Evolutionary conservation across 1,140 invertebrate genomes (phyloP).

Genomic region (Zaprionus tsacasi): DNA sequence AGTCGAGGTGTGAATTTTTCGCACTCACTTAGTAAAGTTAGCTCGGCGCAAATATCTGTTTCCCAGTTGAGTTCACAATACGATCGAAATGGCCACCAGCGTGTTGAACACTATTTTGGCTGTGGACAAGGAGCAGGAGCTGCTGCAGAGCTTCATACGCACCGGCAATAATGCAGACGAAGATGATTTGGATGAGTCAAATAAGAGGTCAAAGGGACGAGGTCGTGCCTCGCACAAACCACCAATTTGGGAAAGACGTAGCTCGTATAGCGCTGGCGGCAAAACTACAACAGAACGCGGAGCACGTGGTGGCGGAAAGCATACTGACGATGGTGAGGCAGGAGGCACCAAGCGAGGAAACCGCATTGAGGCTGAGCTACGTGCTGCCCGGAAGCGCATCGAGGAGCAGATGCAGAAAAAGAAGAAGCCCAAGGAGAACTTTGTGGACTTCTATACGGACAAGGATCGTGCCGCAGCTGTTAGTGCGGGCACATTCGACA

Average conservation of each 20-base stretch:
- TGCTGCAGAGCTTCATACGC: conserved; percentile 90
- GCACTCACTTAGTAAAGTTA: conserved; percentile 32
- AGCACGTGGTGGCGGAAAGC: conserved; percentile 56
- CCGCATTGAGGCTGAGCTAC: conserved; percentile 76
- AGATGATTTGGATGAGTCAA: conserved; percentile 62
- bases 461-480: conserved; percentile 95
- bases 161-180: conserved; percentile 85
- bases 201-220: conserved; percentile 60
- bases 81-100: conserved; percentile 56
- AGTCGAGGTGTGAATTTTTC: conserved; percentile 58
- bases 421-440: conserved; percentile 86
- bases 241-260: conserved; percentile 61
- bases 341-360: conserved; percentile 74
- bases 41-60: background rate
- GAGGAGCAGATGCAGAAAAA: conserved; percentile 84
- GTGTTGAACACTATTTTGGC: conserved; percentile 86
- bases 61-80: conserved; percentile 12
- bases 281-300: conserved; percentile 36
- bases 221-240: conserved; percentile 47
- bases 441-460: conserved; percentile 93
- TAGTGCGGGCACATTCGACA: conserved; percentile 89
- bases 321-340: conserved; percentile 57
- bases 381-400: conserved; percentile 69
- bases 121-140: conserved; percentile 88
- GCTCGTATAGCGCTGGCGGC: conserved; percentile 41